A percentile compares a stretch with the other conserved stretches of the same genome.
phyloP scores from a whole-genome alignment of 1,140 invertebrate genomes.

The Danaus plexippus region DNA sequence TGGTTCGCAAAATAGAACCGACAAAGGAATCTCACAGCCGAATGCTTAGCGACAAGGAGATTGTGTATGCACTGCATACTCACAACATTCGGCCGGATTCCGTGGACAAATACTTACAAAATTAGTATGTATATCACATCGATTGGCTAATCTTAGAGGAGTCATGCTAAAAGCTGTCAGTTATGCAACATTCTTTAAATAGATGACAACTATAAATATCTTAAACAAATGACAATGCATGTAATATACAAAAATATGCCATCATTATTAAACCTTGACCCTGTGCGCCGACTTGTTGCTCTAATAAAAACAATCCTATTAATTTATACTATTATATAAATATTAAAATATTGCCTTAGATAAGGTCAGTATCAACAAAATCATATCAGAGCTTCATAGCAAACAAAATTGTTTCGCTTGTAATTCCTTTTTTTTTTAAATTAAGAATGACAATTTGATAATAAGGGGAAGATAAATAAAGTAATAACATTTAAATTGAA shows the following conservation, averaged over 20 bases:
- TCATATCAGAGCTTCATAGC: too few relatives aligned
- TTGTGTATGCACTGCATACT: conserved; percentile 94
- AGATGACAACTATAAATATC: conserved; percentile 23
- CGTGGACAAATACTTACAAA: conserved; percentile 87
- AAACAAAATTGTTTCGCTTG: too few relatives aligned
- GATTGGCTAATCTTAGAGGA: conserved; percentile 6
- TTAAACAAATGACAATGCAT: background rate
- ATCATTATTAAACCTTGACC: conserved; percentile 23
- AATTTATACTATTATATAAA: too few relatives aligned
- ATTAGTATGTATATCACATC: conserved; percentile 83
- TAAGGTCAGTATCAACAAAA: too few relatives aligned
- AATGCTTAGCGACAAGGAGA: conserved; percentile 94
- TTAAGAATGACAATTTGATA: too few relatives aligned
- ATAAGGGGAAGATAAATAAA: too few relatives aligned
- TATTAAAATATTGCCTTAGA: too few relatives aligned
- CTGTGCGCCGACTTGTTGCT: background rate
- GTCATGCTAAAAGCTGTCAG: conserved; percentile 16
- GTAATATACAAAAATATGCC: conserved; percentile 10
- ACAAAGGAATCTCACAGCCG: conserved; percentile 96
- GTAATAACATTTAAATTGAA: too few relatives aligned
- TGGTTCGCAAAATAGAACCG: conserved; percentile 92
- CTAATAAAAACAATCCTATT: too few relatives aligned
- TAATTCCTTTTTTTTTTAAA: too few relatives aligned
- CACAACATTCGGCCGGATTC: conserved; percentile 93
- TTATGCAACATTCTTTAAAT: conserved; percentile 63